Evolutionary conservation across 2,113 vertebrate genomes (phyloP).

Genomic region (Podiceps cristatus): DNA sequence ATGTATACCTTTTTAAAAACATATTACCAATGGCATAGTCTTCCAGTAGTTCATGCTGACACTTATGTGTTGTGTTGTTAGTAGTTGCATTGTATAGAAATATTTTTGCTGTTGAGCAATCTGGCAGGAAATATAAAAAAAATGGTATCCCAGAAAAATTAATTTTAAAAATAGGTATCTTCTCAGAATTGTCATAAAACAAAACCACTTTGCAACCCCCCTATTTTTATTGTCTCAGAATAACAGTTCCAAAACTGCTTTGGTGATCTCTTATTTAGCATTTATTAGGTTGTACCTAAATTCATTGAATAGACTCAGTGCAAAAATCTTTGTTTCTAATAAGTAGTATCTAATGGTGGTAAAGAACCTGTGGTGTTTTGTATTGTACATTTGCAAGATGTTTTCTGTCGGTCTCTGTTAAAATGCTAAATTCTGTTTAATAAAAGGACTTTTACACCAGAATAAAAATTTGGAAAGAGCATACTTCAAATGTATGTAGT

Average conservation of each 20-base stretch:
- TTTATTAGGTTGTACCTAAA: not conserved
- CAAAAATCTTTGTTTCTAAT: not conserved
- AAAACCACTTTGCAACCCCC: not conserved
- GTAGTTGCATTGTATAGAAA: not conserved
- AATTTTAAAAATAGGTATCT: not conserved
- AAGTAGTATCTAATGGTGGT: not conserved
- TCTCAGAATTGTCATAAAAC: not conserved
- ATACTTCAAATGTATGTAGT: not conserved
- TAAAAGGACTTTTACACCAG: not conserved
- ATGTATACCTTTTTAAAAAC: fast-evolving
- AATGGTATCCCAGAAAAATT: not conserved
- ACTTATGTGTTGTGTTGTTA: not conserved
- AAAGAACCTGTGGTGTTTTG: not conserved
- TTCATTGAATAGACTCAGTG: not conserved
- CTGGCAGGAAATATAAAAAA: too few species aligned
- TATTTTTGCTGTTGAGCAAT: not conserved
- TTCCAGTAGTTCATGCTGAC: not conserved
- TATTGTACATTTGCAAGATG: not conserved
- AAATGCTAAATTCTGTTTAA: not conserved
- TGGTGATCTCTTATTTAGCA: not conserved
- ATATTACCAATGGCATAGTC: not conserved
- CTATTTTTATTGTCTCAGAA: not conserved
- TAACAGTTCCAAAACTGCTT: not conserved
- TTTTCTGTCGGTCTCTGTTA: not conserved
- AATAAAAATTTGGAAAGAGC: not conserved